Conservation (phyloP, 2,797 vertebrate genomes). For the Enteromius viviparus region DNA sequence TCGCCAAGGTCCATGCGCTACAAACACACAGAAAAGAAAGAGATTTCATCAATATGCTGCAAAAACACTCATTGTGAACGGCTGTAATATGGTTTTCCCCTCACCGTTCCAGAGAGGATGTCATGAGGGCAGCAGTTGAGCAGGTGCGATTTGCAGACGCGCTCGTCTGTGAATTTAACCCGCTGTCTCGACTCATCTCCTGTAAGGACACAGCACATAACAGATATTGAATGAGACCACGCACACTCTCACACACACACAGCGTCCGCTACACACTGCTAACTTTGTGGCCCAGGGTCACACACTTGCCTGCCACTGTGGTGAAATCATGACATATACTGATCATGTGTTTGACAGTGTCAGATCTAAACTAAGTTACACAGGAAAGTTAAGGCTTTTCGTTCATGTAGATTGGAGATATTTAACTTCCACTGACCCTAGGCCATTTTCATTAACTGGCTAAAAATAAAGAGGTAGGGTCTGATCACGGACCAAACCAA, state of each 20-base stretch:
- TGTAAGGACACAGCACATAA: slow-evolving; percentile 77
- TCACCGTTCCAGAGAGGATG: slow-evolving; percentile 97
- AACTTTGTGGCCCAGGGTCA: slow-evolving; percentile 51
- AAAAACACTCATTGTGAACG: neutral
- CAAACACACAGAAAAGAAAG: slow-evolving; percentile 42
- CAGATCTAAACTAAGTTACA: neutral
- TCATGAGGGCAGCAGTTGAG: slow-evolving; percentile 99
- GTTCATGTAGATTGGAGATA: neutral
- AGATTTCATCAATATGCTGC: neutral
- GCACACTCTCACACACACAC: slow-evolving; percentile 36
- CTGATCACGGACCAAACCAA: neutral
- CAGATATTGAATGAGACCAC: slow-evolving; percentile 55
- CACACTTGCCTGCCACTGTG: slow-evolving; percentile 35
- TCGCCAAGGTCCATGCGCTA: slow-evolving; percentile 99
- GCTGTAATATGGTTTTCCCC: slow-evolving; percentile 59
- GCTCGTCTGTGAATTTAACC: slow-evolving; percentile 97
- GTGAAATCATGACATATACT: slow-evolving; percentile 34
- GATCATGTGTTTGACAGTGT: slow-evolving; percentile 4
- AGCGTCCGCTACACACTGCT: slow-evolving; percentile 33
- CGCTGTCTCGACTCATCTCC: slow-evolving; percentile 98
- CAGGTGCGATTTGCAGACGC: slow-evolving; percentile 99
- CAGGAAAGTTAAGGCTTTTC: neutral
- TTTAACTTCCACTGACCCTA: slow-evolving; percentile 25
- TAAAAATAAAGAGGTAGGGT: slow-evolving; percentile 1
- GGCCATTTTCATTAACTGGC: slow-evolving; percentile 5